Percentiles rank a stretch among this genome's conserved stretches.
Conservation (phyloP, 2,797 vertebrate genomes). For the Propithecus deckenii region DNA sequence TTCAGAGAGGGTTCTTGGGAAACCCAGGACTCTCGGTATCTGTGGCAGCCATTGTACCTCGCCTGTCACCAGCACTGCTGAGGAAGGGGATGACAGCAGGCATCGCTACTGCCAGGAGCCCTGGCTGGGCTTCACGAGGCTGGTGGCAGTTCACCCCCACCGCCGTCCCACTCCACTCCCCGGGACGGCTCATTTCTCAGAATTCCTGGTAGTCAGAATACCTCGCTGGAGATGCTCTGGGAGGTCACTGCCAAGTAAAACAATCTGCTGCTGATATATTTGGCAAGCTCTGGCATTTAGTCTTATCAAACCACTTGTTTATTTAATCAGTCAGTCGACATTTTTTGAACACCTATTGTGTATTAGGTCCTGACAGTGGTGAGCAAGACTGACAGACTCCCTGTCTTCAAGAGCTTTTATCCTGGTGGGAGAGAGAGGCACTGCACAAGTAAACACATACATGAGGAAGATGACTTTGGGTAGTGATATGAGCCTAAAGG, state of each 20-base stretch:
- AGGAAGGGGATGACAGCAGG: neutral
- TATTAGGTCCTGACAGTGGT: neutral
- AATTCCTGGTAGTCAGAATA: neutral
- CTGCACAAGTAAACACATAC: neutral
- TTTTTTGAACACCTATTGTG: neutral
- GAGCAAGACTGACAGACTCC: neutral
- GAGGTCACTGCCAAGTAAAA: neutral
- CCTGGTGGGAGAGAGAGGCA: neutral
- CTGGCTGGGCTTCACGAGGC: neutral
- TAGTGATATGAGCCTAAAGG: neutral
- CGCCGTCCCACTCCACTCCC: neutral
- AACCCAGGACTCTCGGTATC: neutral
- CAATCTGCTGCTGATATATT: neutral
- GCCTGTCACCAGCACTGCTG: neutral
- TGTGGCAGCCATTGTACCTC: neutral
- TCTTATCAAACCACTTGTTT: neutral
- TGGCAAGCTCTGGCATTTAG: neutral
- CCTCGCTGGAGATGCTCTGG: neutral
- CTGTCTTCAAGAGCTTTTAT: neutral
- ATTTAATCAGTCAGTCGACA: neutral
- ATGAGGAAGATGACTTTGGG: neutral
- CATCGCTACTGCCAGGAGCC: neutral
- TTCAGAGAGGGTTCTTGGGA: neutral
- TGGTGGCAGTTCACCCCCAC: neutral
- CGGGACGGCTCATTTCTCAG: neutral